phyloP scores from a whole-genome alignment of 2,888 invertebrate genomes.

The Papilio elwesi region DNA sequence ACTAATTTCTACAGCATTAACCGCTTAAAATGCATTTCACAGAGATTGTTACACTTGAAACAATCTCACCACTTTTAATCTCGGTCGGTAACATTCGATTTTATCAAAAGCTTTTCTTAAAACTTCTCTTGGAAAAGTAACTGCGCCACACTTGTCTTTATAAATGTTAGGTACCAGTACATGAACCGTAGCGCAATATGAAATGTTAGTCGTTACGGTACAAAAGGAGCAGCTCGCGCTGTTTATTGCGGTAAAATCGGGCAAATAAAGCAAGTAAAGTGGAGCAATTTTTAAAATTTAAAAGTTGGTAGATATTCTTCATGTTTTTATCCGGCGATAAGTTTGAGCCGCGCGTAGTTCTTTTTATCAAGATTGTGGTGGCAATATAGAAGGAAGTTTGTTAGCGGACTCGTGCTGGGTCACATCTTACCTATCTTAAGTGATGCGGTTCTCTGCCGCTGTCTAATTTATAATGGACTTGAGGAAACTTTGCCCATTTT shows the following conservation, averaged over 20 bases:
- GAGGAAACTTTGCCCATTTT: constrained; percentile 83
- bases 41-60: constrained; percentile 70
- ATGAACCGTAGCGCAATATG: constrained; percentile 18
- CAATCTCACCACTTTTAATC: constrained; percentile 64
- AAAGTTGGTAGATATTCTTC: constrained; percentile 60
- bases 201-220: constrained; percentile 36
- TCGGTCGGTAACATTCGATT: constrained; percentile 53
- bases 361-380: constrained; percentile 80
- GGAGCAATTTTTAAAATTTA: constrained; percentile 50
- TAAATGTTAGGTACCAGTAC: constrained; percentile 20
- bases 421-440: constrained; percentile 83
- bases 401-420: constrained; percentile 78
- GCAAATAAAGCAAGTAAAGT: constrained; percentile 34
- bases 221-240: constrained; percentile 44
- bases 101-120: constrained; percentile 39
- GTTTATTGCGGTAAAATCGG: constrained; percentile 33
- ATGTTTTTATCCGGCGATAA: constrained; percentile 70
- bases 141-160: constrained; percentile 19
- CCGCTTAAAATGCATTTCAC: constrained; percentile 76
- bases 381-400: constrained; percentile 78
- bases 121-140: constrained; percentile 10
- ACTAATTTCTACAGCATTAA: constrained; percentile 76
- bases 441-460: constrained; percentile 81
- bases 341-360: constrained; percentile 80
- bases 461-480: constrained; percentile 85